phyloP scores from a whole-genome alignment of 2,113 vertebrate genomes.

The Gnathonemus longibarbis region DNA sequence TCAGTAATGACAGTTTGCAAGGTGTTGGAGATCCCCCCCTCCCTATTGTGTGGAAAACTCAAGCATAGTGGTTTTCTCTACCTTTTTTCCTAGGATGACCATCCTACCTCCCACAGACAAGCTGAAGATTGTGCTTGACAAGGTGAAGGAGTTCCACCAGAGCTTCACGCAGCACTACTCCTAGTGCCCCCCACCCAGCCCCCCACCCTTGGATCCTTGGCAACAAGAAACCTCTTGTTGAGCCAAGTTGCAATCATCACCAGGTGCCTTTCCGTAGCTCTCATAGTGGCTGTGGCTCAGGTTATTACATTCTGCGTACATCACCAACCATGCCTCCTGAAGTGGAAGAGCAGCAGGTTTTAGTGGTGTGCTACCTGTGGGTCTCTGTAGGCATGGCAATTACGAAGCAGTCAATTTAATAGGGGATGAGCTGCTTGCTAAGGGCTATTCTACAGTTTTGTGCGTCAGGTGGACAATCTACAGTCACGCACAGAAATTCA shows the following conservation, averaged over 20 bases:
- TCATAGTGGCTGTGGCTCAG: background rate
- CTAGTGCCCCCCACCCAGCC: conserved; percentile 20
- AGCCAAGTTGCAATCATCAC: background rate
- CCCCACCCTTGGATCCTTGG: background rate
- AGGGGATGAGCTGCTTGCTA: background rate
- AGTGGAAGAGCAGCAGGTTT: background rate
- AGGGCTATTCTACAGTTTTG: background rate
- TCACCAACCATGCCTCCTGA: background rate
- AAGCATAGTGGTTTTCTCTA: background rate
- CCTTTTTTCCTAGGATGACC: conserved; percentile 55
- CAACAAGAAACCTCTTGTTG: background rate
- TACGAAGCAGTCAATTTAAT: background rate
- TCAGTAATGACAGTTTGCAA: background rate
- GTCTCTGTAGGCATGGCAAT: background rate
- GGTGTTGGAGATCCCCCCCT: background rate
- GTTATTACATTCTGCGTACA: background rate
- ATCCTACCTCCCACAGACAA: conserved; percentile 61
- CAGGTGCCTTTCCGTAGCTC: background rate
- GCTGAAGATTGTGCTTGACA: conserved; percentile 52
- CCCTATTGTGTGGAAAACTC: background rate
- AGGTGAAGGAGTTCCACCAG: conserved; percentile 57
- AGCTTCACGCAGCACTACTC: conserved; percentile 54
- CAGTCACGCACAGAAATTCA: background rate
- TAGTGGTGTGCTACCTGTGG: background rate
- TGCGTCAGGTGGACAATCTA: background rate